These are phyloP conservation scores for Trypoxylon attenuatum DNA, from an alignment of 2,888 invertebrate genomes.

Conservation along the genomic window DNA sequence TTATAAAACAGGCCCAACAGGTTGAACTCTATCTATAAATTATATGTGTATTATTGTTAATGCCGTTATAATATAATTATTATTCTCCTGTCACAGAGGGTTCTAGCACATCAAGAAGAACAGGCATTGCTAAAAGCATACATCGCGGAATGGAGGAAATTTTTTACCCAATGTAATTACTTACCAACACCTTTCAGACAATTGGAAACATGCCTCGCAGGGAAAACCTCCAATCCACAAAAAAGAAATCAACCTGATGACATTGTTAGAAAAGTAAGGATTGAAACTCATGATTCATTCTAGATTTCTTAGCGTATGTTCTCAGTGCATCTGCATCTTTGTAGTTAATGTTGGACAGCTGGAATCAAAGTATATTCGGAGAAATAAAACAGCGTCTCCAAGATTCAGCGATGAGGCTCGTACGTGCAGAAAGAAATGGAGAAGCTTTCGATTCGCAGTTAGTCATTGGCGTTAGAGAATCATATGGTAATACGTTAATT, in stretches of 20 bases:
- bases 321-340: slow-evolving; percentile 1
- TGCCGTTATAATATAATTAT: not conserved
- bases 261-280: slow-evolving; percentile 85
- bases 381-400: slow-evolving; percentile 95
- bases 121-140: slow-evolving; percentile 97
- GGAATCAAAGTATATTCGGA: slow-evolving; percentile 98
- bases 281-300: not conserved
- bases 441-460: slow-evolving; percentile 98
- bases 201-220: slow-evolving; percentile 89
- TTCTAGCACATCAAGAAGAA: slow-evolving; percentile 93
- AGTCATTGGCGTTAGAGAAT: slow-evolving; percentile 98
- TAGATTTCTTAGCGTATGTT: not conserved
- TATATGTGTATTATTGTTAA: not conserved
- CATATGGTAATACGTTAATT: slow-evolving; percentile 82
- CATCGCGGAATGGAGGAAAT: slow-evolving; percentile 98
- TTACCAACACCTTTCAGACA: slow-evolving; percentile 96
- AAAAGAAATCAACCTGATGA: slow-evolving; percentile 81
- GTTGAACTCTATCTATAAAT: slow-evolving; percentile 65
- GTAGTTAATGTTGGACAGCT: slow-evolving; percentile 97
- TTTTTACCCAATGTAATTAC: slow-evolving; percentile 98
- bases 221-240: slow-evolving; percentile 76
- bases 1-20: slow-evolving; percentile 94
- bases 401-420: slow-evolving; percentile 97
- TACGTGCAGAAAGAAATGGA: slow-evolving; percentile 97
- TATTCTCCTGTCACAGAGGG: slow-evolving; percentile 76